Evolutionary conservation across 2,888 invertebrate species (phyloP).

Genomic region (Acanthosepion pharaonis): DNA sequence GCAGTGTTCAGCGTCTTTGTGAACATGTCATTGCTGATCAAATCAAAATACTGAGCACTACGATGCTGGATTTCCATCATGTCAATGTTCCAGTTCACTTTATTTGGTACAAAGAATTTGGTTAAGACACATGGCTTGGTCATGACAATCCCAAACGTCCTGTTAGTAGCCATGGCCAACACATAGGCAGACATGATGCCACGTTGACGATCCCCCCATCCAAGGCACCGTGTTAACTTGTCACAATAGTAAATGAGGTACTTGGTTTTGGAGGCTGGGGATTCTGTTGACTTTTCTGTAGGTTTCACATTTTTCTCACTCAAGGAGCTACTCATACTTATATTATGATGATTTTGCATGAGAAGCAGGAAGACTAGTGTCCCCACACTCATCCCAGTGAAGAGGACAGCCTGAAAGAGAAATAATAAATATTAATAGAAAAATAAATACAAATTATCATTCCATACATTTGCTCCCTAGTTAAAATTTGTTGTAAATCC

Average conservation of each 20-base stretch:
- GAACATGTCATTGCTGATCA: conserved; percentile 38
- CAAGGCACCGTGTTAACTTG: conserved; percentile 50
- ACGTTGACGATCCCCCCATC: conserved; percentile 55
- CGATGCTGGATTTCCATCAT: conserved; percentile 49
- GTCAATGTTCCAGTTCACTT: conserved; percentile 52
- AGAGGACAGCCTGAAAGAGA: conserved; percentile 45
- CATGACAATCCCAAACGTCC: conserved; percentile 53
- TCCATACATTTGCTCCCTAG: no score
- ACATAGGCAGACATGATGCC: conserved; percentile 51
- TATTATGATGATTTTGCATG: conserved; percentile 41
- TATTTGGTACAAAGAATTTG: conserved; percentile 52
- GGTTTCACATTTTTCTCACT: background rate
- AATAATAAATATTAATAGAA: background rate
- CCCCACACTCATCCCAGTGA: conserved; percentile 46
- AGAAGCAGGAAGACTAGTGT: background rate
- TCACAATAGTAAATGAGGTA: conserved; percentile 55
- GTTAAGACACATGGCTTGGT: conserved; percentile 52
- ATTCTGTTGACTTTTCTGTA: background rate
- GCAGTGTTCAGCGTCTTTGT: conserved; percentile 48
- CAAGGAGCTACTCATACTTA: background rate
- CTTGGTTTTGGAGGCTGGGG: conserved; percentile 41
- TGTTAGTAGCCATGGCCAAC: conserved; percentile 50
- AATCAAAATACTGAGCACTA: conserved; percentile 47
- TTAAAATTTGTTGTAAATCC: no score
- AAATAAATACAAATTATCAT: no score